Conservation (phyloP, 2,113 vertebrate genomes). For the Embiotoca jacksoni region DNA sequence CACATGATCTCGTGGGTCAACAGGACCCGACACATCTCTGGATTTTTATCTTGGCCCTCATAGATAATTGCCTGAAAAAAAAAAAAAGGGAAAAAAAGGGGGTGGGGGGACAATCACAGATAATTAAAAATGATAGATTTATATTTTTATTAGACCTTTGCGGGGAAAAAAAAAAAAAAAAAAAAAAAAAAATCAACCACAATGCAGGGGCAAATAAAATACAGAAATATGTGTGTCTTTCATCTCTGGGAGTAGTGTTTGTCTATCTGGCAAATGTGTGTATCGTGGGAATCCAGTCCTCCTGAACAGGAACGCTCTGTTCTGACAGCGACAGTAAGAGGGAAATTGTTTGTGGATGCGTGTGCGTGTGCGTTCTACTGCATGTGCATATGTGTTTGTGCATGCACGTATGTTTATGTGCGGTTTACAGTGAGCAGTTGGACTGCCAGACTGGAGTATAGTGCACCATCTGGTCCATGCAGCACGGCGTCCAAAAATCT, state of each 20-base stretch:
- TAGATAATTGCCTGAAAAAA: constrained; percentile 92
- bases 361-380: constrained; percentile 22
- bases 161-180: constrained; percentile 9
- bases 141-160: constrained; percentile 12
- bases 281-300: constrained; percentile 75
- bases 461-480: constrained; percentile 82
- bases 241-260: constrained; percentile 73
- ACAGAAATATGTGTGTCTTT: constrained; percentile 52
- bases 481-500: constrained; percentile 80
- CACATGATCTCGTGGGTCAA: constrained; percentile 99
- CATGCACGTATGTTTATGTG: constrained; percentile 74
- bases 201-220: constrained; percentile 38
- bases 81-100: constrained; percentile 3
- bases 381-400: constrained; percentile 61
- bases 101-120: neutral
- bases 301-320: constrained; percentile 76
- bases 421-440: constrained; percentile 83
- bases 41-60: constrained; percentile 98
- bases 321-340: constrained; percentile 75
- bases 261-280: constrained; percentile 73
- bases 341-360: constrained; percentile 58
- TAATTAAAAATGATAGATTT: constrained; percentile 5
- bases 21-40: constrained; percentile 97
- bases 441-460: constrained; percentile 84
- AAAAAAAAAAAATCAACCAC: constrained; percentile 28